Evolutionary conservation across 2,113 vertebrate genomes (phyloP).

Genomic region (Cathartes aura): DNA sequence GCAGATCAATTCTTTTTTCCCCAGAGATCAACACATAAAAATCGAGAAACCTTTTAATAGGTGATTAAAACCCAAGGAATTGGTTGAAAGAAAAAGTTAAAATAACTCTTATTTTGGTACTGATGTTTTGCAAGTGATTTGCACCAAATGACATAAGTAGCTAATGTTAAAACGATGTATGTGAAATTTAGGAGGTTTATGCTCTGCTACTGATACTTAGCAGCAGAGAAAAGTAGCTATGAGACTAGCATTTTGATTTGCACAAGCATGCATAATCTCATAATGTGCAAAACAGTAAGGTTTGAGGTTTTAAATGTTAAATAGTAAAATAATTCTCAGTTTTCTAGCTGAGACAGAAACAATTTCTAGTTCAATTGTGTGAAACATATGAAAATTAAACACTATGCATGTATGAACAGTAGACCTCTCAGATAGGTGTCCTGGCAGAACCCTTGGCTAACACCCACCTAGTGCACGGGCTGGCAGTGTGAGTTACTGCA

Average conservation of each 20-base stretch:
- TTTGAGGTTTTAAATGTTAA: neutral
- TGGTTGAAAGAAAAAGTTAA: neutral
- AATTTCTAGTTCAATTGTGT: neutral
- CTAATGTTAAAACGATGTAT: neutral
- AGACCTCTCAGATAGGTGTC: neutral
- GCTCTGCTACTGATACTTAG: neutral
- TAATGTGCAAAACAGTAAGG: neutral
- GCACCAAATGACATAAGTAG: neutral
- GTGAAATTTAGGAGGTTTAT: neutral
- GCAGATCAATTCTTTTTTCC: neutral
- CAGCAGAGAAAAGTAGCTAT: neutral
- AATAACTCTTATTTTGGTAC: neutral
- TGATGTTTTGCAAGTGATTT: neutral
- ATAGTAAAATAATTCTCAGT: neutral
- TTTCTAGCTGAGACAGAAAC: neutral
- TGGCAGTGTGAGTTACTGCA: neutral
- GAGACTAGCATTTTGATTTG: neutral
- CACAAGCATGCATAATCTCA: neutral
- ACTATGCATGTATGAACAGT: fast-evolving
- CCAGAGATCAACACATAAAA: neutral
- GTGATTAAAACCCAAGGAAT: neutral
- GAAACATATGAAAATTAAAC: neutral
- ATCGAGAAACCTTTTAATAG: neutral
- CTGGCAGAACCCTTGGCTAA: neutral
- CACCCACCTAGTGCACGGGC: neutral